phyloP scores from a whole-genome alignment of 2,888 invertebrate genomes.

The Gandaritis pyraliata region DNA sequence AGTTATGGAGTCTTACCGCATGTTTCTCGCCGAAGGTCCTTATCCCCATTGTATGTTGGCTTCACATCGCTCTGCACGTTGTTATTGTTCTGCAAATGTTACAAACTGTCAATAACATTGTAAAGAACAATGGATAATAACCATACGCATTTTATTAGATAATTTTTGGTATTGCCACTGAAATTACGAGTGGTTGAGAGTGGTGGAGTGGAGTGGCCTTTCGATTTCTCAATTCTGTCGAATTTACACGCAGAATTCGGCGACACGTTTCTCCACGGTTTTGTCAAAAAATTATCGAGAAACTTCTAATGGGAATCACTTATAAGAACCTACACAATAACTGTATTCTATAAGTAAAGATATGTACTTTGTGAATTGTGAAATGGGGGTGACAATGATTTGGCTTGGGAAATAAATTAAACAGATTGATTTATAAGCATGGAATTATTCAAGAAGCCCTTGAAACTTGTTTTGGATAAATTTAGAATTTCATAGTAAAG shows the following conservation, averaged over 20 bases:
- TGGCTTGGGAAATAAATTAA: neutral
- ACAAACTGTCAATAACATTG: slow-evolving; percentile 27
- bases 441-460: slow-evolving; percentile 2
- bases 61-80: slow-evolving; percentile 56
- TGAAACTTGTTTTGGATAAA: neutral
- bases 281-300: no score
- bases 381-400: neutral
- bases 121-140: slow-evolving; percentile 23
- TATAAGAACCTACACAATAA: no score
- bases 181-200: neutral
- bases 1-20: slow-evolving; percentile 60
- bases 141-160: neutral
- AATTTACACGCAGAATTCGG: no score
- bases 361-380: neutral
- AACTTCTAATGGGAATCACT: no score
- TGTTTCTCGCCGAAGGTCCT: slow-evolving; percentile 67
- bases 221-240: neutral
- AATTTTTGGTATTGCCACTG: neutral
- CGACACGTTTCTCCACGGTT: no score
- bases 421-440: neutral
- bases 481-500: slow-evolving; percentile 1
- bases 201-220: neutral
- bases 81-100: slow-evolving; percentile 62
- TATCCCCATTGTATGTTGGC: slow-evolving; percentile 58
- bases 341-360: no score